These are phyloP conservation scores for Melanerpes formicivorus DNA, from an alignment of 2,113 vertebrate genomes.

Conservation along the genomic window DNA sequence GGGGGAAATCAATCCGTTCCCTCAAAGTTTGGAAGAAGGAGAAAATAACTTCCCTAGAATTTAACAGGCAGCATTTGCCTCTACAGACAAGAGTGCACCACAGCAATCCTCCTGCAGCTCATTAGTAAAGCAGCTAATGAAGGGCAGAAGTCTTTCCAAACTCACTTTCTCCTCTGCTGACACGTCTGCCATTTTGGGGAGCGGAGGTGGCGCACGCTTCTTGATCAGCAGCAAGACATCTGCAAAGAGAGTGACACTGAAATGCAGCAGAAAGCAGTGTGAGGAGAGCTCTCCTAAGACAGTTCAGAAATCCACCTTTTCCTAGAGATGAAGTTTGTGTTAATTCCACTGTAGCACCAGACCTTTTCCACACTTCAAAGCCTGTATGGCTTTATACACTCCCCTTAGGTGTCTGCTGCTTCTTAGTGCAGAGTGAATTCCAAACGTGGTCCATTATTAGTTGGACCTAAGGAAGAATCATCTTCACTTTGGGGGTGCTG, in stretches of 20 bases:
- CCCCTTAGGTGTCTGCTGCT: neutral
- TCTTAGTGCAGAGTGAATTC: neutral
- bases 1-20: neutral
- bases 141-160: too few species aligned
- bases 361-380: neutral
- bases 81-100: neutral
- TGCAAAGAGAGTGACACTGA: slow-evolving; percentile 29
- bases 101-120: neutral
- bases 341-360: neutral
- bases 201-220: slow-evolving; percentile 84
- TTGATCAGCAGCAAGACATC: slow-evolving; percentile 91
- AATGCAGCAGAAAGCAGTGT: neutral
- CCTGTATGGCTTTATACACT: neutral
- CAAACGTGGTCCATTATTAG: neutral
- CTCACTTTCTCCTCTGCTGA: slow-evolving; percentile 92
- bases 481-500: too few species aligned
- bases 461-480: neutral
- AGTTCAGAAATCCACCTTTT: fast-evolving
- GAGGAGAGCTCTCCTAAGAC: neutral
- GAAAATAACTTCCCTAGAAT: neutral
- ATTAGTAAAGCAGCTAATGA: neutral
- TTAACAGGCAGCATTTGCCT: neutral
- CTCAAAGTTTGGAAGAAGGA: neutral
- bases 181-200: slow-evolving; percentile 90
- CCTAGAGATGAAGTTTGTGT: neutral